These are phyloP conservation scores for Pseudolaguvia tuberculata DNA, from an alignment of 2,113 vertebrate genomes.

Conservation along the genomic window DNA sequence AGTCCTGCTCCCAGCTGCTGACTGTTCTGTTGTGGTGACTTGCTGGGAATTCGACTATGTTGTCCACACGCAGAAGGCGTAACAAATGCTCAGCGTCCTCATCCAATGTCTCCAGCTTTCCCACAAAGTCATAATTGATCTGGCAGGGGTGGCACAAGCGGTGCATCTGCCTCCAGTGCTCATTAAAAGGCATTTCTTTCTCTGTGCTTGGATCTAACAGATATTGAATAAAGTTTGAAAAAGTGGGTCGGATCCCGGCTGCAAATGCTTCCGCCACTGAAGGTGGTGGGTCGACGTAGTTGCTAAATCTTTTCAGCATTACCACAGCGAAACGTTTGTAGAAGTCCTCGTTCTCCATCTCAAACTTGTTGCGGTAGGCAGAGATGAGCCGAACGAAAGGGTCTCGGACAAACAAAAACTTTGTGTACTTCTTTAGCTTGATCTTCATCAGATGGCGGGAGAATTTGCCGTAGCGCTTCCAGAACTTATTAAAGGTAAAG, in stretches of 20 bases:
- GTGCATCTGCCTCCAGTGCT: conserved; percentile 94
- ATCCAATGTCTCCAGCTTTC: conserved; percentile 89
- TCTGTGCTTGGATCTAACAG: conserved; percentile 90
- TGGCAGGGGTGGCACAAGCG: conserved; percentile 95
- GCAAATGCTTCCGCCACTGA: conserved; percentile 81
- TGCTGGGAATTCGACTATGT: conserved; percentile 83
- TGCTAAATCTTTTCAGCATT: conserved; percentile 83
- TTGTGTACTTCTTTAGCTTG: conserved; percentile 94
- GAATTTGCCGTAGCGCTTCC: conserved; percentile 90
- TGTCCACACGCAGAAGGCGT: conserved; percentile 83
- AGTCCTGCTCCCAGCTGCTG: conserved; percentile 86
- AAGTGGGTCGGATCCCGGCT: conserved; percentile 78
- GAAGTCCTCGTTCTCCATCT: conserved; percentile 87
- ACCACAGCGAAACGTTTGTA: conserved; percentile 81
- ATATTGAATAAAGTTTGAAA: conserved; percentile 90
- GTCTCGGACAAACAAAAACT: conserved; percentile 94
- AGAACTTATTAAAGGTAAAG: conserved; percentile 95
- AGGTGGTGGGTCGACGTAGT: conserved; percentile 76
- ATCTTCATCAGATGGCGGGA: conserved; percentile 94
- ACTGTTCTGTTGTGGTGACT: conserved; percentile 83
- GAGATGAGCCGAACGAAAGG: conserved; percentile 96
- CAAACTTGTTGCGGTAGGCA: conserved; percentile 93
- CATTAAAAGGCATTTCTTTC: conserved; percentile 85
- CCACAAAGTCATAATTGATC: conserved; percentile 96
- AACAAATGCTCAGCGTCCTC: conserved; percentile 86